Percentiles rank a stretch among this genome's conserved stretches.
Conservation (phyloP, 2,797 vertebrate species). For the Selene dorsalis region DNA sequence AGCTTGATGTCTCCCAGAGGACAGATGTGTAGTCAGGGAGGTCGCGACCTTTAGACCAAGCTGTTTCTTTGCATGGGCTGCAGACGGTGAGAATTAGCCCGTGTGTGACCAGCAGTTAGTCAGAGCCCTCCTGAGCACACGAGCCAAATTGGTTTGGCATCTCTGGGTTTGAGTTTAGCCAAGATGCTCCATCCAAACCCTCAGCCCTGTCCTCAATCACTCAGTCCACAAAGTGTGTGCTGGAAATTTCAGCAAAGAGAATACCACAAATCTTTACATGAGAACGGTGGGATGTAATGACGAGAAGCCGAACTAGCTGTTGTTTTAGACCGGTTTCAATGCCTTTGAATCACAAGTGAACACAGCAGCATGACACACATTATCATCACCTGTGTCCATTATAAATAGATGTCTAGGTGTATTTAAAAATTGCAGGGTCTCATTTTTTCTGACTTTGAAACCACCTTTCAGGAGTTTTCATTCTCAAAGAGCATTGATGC, state of each 20-base stretch:
- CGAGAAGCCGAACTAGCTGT: too few species aligned
- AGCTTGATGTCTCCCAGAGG: constrained; percentile 45
- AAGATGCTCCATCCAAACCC: constrained; percentile 55
- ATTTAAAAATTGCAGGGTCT: too few species aligned
- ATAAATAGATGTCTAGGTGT: too few species aligned
- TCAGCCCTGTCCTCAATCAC: constrained; percentile 37
- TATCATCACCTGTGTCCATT: not conserved
- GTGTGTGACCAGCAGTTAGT: constrained; percentile 66
- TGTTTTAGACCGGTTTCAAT: too few species aligned
- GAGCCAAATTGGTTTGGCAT: constrained; percentile 57
- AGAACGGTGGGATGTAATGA: not conserved
- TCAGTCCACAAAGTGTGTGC: constrained; percentile 4
- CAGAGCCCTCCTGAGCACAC: constrained; percentile 56
- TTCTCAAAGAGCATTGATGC: too few species aligned
- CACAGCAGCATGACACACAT: not conserved
- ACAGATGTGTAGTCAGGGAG: constrained; percentile 43
- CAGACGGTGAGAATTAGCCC: constrained; percentile 53
- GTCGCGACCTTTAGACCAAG: constrained; percentile 53
- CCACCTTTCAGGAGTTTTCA: too few species aligned
- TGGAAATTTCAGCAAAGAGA: constrained; percentile 19
- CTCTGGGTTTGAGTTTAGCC: constrained; percentile 26
- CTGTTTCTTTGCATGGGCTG: constrained; percentile 69
- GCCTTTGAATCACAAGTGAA: not conserved
- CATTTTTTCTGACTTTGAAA: too few species aligned
- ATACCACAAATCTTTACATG: not conserved